These are phyloP conservation scores for Eospalax fontanierii DNA, from an alignment of 2,797 vertebrate genomes.

Conservation along the genomic window DNA sequence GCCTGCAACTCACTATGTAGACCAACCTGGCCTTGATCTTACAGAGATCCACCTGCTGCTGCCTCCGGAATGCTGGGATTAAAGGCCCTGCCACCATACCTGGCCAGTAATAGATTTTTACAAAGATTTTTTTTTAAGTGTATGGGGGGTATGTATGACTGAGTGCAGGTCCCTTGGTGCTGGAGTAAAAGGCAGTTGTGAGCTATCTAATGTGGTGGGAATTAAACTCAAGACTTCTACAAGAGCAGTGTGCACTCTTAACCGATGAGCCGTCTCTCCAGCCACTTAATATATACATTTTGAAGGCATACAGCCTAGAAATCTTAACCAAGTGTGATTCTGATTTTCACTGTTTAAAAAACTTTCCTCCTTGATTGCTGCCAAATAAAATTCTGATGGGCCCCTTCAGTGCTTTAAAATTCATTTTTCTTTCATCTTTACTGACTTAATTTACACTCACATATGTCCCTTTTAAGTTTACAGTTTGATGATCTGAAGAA, in stretches of 20 bases:
- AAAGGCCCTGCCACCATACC: not conserved
- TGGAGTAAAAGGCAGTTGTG: too few relatives aligned
- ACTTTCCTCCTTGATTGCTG: not conserved
- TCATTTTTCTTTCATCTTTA: not conserved
- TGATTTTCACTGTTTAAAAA: not conserved
- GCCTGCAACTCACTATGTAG: too few relatives aligned
- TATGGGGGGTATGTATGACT: not conserved
- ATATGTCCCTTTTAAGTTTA: not conserved
- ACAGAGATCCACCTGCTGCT: too few relatives aligned
- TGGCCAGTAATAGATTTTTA: not conserved
- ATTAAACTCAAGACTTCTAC: too few relatives aligned
- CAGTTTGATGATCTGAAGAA: not conserved
- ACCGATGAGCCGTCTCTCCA: too few relatives aligned
- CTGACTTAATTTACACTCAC: not conserved
- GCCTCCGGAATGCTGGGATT: not conserved
- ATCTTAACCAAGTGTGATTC: slow-evolving; percentile 38
- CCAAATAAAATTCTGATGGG: slow-evolving; percentile 24
- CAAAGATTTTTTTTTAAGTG: too few relatives aligned
- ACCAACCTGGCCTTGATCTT: too few relatives aligned
- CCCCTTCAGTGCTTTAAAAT: not conserved
- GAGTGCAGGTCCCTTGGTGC: too few relatives aligned
- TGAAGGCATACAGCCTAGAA: not conserved
- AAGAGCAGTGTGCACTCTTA: too few relatives aligned
- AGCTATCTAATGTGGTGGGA: too few relatives aligned
- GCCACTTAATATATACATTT: not conserved